Evolutionary conservation across 2,113 vertebrate species (phyloP), one percentile per base, ranked within the genome.

Genomic region (Nematolebias whitei): DNA sequence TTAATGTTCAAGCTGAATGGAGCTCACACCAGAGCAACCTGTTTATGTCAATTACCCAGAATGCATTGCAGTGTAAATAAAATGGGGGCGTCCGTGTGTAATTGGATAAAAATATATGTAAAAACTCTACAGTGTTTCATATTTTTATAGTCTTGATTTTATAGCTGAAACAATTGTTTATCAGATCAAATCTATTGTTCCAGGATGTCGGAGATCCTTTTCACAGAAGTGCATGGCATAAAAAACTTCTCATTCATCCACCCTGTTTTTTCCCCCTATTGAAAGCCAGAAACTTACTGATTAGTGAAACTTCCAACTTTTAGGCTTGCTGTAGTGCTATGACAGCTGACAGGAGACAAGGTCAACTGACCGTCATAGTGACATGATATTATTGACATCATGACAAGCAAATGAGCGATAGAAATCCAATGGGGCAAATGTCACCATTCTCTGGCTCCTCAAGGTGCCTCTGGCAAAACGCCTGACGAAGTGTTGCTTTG

Each of bases 401-500:
- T 23, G 50, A 20, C 23, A 16, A 35, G n/a, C 24, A 32, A 65
- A 32, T 45, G 63, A 65, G 63, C 40, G 40, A 54, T 54, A 18
- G 39, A 65, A 54, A 54, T 45, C 63, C 63, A 32, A 65, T 54
- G 62, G 43, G 26, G 58, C 43, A 47, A 61, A 47, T 26, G 57
- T 60, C 57, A 60, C 18, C 24, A 14, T 32, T 48, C 44, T 48
- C 19, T 15, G 44, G 13, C 12, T 12, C 23, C 49, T 23, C 24
- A 20, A 20, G 39, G 40, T 16, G 9, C 18, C 13, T 26, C 20
- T 41, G 39, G 23, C 38, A 49, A 22, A 12, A 29, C 2, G 24
- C 43, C 43, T 13, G 12, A 35, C 40, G 26, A 24, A 39, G 19
- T 38, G 43, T 16, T 9, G 2, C 13, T 40, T 4, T 20, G 58